Conservation (phyloP, 2,888 invertebrate genomes). For the Agrochola macilenta region DNA sequence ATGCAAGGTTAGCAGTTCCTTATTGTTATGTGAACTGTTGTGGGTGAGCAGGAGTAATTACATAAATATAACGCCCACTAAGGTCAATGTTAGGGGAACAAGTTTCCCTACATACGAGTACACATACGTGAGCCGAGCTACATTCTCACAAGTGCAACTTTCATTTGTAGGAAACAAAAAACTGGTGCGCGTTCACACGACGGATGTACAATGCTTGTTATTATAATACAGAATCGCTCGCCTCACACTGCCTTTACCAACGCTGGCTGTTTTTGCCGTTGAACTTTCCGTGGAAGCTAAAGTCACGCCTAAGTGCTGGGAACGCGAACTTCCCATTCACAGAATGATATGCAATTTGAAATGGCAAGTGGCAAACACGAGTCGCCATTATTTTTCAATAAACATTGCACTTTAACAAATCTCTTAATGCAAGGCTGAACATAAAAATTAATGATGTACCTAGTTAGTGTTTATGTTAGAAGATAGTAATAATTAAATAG, state of each 20-base stretch:
- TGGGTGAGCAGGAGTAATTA: constrained; percentile 62
- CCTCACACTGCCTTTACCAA: constrained; percentile 59
- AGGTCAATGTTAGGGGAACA: constrained; percentile 85
- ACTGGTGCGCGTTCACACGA: constrained; percentile 86
- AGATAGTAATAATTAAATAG: constrained; percentile 23
- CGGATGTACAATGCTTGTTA: constrained; percentile 75
- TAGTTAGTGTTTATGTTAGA: constrained; percentile 5
- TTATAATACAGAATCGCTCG: constrained; percentile 73
- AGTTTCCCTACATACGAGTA: constrained; percentile 81
- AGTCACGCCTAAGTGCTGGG: constrained; percentile 71
- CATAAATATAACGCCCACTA: constrained; percentile 60
- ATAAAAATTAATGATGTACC: constrained; percentile 6
- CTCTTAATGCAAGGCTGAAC: not conserved
- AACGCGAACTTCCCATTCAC: constrained; percentile 68
- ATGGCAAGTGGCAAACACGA: constrained; percentile 64
- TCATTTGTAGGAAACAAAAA: constrained; percentile 88
- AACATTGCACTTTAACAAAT: constrained; percentile 29
- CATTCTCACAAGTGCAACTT: constrained; percentile 89
- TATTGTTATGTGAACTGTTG: constrained; percentile 44
- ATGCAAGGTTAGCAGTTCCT: constrained; percentile 31
- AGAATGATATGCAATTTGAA: constrained; percentile 65
- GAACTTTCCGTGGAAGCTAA: constrained; percentile 80
- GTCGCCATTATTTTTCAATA: constrained; percentile 43
- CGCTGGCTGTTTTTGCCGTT: constrained; percentile 76
- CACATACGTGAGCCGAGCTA: constrained; percentile 73